These are phyloP conservation scores for Nomada ferruginata DNA, from an alignment of 2,888 invertebrate genomes.

Conservation along the genomic window DNA sequence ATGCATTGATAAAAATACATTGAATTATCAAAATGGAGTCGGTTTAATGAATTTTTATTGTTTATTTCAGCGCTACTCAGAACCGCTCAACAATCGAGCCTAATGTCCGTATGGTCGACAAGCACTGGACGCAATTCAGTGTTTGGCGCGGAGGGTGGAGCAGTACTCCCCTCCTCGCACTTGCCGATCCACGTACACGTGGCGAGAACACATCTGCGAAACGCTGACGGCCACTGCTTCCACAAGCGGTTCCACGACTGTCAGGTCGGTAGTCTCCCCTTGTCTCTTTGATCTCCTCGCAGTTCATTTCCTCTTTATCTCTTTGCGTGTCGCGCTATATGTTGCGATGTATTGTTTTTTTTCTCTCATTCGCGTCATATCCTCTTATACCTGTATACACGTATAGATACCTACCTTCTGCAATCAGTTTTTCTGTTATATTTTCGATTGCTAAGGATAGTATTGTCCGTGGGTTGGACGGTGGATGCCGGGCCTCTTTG, in stretches of 20 bases:
- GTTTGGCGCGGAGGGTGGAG: conserved; percentile 80
- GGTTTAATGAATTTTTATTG: not conserved
- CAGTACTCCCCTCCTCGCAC: conserved; percentile 75
- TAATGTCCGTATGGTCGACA: conserved; percentile 84
- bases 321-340: not conserved
- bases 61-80: conserved; percentile 72
- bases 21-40: not conserved
- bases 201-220: conserved; percentile 76
- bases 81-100: conserved; percentile 74
- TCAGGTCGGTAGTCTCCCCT: conserved; percentile 77
- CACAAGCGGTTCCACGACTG: conserved; percentile 80
- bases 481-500: not conserved
- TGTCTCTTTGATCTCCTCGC: conserved; percentile 33
- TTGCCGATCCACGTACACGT: conserved; percentile 77
- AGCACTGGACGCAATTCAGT: conserved; percentile 83
- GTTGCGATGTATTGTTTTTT: not conserved
- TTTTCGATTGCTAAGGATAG: not conserved
- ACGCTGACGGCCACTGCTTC: conserved; percentile 80
- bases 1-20: no score
- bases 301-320: conserved; percentile 46
- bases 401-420: no score
- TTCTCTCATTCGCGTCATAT: not conserved
- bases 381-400: not conserved
- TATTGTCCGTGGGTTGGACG: not conserved
- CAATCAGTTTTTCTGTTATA: not conserved